phyloP scores from a whole-genome alignment of 2,888 invertebrate genomes.

The Hirudinaria manillensis region DNA sequence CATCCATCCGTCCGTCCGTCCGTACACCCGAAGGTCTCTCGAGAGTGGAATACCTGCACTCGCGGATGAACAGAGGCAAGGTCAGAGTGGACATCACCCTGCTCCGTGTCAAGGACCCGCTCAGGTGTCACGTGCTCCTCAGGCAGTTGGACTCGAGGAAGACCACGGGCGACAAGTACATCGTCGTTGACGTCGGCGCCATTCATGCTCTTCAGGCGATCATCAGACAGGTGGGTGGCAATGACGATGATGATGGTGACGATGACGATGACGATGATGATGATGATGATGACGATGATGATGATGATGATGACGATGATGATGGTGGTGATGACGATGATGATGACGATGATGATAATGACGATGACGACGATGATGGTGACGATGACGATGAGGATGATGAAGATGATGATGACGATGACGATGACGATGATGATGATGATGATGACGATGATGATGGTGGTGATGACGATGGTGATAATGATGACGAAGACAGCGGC shows the following conservation, averaged over 20 bases:
- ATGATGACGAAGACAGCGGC: background rate
- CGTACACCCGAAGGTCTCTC: background rate
- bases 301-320: constrained; percentile 20
- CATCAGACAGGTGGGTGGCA: constrained; percentile 73
- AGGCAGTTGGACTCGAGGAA: constrained; percentile 27
- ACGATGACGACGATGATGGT: constrained; percentile 19
- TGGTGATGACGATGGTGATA: background rate
- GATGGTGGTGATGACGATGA: background rate
- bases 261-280: constrained; percentile 17
- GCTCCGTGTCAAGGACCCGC: constrained; percentile 7
- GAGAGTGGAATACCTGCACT: constrained; percentile 26
- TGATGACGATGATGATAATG: constrained; percentile 21
- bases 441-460: constrained; percentile 18
- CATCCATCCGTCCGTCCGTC: no score
- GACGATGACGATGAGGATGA: constrained; percentile 17
- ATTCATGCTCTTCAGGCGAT: constrained; percentile 83
- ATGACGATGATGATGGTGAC: constrained; percentile 17
- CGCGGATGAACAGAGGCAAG: constrained; percentile 7
- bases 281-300: constrained; percentile 26
- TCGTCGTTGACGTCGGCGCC: constrained; percentile 30
- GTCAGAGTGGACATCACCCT: constrained; percentile 23
- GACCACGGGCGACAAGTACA: constrained; percentile 26
- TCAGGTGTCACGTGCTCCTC: constrained; percentile 20
- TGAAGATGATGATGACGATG: constrained; percentile 21
- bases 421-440: constrained; percentile 23